Evolutionary conservation across 2,888 invertebrate genomes (phyloP).

Genomic region (Sacculina carcini): DNA sequence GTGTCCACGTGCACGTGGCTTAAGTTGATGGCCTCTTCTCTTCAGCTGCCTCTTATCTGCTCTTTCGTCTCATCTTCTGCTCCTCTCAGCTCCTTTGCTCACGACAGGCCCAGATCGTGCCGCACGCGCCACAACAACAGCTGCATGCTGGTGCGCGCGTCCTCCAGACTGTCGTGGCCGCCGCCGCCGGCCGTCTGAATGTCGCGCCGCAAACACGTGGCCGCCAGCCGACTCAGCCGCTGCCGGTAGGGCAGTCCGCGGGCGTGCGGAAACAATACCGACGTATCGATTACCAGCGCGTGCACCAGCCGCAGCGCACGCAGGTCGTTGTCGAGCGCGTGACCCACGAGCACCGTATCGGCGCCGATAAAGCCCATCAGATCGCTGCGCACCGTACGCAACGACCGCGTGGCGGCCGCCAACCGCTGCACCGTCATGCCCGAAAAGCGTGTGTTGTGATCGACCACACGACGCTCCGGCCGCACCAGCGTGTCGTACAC

Average conservation of each 20-base stretch:
- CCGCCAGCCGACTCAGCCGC: conserved; percentile 20
- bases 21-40: too few relatives aligned
- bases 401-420: conserved; percentile 17
- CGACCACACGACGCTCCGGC: conserved; percentile 14
- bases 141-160: conserved; percentile 22
- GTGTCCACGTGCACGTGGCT: too few relatives aligned
- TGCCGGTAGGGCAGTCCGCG: conserved; percentile 21
- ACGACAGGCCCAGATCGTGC: not conserved
- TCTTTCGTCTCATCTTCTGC: too few relatives aligned
- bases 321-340: conserved; percentile 24
- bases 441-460: conserved; percentile 20
- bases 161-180: conserved; percentile 24
- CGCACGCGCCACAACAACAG: conserved; percentile 13
- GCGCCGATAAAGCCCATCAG: conserved; percentile 17
- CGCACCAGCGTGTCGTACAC: conserved; percentile 15
- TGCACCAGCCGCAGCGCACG: conserved; percentile 20
- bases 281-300: conserved; percentile 20
- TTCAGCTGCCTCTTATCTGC: too few relatives aligned
- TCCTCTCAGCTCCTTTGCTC: too few relatives aligned
- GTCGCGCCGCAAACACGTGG: conserved; percentile 20
- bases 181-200: conserved; percentile 21
- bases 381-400: conserved; percentile 15
- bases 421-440: conserved; percentile 20
- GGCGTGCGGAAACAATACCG: conserved; percentile 22
- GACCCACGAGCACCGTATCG: conserved; percentile 23